Evolutionary conservation across 1,140 invertebrate species (phyloP).

Genomic region (Sycobia sp.): DNA sequence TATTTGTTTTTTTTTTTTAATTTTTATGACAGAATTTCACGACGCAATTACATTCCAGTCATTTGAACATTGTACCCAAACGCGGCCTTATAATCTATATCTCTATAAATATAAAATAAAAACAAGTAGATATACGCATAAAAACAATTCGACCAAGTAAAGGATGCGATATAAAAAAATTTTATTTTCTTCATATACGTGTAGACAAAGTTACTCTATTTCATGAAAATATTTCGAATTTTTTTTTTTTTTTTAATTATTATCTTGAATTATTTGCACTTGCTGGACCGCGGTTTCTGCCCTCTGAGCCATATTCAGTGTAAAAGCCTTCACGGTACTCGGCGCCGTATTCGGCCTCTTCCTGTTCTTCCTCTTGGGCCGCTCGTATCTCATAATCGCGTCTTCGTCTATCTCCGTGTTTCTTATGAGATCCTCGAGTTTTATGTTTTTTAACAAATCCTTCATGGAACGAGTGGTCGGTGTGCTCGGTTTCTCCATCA

Average conservation of each 20-base stretch:
- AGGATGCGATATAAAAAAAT: too few species aligned
- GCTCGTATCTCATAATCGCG: background rate
- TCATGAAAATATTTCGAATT: background rate
- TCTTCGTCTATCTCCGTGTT: slow-evolving; percentile 7
- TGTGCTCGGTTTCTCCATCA: background rate
- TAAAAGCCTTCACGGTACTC: background rate
- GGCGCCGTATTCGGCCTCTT: slow-evolving; percentile 26
- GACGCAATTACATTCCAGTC: too few species aligned
- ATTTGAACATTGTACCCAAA: too few species aligned
- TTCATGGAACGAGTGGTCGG: background rate
- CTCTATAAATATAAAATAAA: too few species aligned
- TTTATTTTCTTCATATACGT: too few species aligned
- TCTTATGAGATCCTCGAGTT: slow-evolving; percentile 23
- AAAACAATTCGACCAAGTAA: too few species aligned
- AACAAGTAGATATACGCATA: too few species aligned
- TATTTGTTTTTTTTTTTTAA: too few species aligned
- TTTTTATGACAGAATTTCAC: too few species aligned
- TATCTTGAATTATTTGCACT: too few species aligned
- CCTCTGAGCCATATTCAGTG: background rate
- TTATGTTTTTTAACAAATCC: slow-evolving; percentile 21
- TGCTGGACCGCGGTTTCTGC: background rate
- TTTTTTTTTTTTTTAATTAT: too few species aligned
- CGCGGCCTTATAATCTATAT: too few species aligned
- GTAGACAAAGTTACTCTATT: background rate
- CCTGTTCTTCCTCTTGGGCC: background rate